Conservation (phyloP, 1,140 invertebrate genomes). For the Calephelis virginiensis region DNA sequence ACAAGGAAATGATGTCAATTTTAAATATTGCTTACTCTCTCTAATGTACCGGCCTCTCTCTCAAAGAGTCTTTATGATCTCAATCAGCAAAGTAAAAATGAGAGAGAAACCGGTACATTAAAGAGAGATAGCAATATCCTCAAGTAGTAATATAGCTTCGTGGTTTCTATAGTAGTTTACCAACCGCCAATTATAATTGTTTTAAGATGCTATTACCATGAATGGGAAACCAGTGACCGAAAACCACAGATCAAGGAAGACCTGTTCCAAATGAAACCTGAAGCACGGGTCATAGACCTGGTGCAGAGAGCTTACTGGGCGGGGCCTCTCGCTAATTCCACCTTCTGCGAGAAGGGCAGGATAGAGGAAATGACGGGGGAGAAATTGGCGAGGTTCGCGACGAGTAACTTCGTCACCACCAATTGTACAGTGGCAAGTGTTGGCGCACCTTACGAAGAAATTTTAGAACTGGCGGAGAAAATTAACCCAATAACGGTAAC, state of each 20-base stretch:
- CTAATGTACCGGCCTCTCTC: too few relatives aligned
- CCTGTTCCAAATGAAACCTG: conserved; percentile 36
- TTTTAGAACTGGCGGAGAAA: conserved; percentile 47
- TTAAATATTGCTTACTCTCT: too few relatives aligned
- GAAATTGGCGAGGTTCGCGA: conserved; percentile 33
- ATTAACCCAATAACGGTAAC: conserved; percentile 42
- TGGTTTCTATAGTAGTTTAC: too few relatives aligned
- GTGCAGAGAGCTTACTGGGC: conserved; percentile 49
- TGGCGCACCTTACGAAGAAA: conserved; percentile 55
- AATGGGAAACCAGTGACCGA: conserved; percentile 48
- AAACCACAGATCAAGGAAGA: conserved; percentile 44
- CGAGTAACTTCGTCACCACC: conserved; percentile 36
- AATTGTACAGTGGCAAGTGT: conserved; percentile 47
- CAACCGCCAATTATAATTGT: not conserved
- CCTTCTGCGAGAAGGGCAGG: conserved; percentile 48
- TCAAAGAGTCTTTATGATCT: too few relatives aligned
- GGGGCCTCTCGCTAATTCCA: conserved; percentile 49
- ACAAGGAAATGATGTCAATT: too few relatives aligned
- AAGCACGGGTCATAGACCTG: conserved; percentile 48
- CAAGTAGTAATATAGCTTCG: too few relatives aligned
- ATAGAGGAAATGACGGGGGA: conserved; percentile 41
- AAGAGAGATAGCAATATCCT: too few relatives aligned
- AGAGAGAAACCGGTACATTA: too few relatives aligned
- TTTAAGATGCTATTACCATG: conserved; percentile 38
- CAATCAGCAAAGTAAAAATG: too few relatives aligned